Percentiles rank a stretch among this genome's conserved stretches.
Conservation (phyloP, 1,140 invertebrate genomes). For the Sarcophaga peregrina region DNA sequence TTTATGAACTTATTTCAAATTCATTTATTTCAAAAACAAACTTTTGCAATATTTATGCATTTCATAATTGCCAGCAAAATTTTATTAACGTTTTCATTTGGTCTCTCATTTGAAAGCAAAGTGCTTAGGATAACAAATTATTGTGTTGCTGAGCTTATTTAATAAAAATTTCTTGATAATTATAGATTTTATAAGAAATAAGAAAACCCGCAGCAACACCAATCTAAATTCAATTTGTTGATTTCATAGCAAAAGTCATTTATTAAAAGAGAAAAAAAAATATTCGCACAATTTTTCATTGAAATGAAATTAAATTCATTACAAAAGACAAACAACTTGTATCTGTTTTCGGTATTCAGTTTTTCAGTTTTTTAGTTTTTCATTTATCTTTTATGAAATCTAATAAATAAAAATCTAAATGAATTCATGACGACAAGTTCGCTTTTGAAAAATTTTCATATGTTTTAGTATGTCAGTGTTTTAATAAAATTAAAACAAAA, state of each 20-base stretch:
- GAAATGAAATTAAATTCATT: neutral
- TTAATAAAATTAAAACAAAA: neutral
- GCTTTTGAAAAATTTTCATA: neutral
- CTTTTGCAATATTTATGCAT: too few species aligned
- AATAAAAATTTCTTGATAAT: neutral
- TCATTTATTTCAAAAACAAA: too few species aligned
- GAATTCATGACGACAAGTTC: constrained; percentile 14
- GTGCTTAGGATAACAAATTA: too few species aligned
- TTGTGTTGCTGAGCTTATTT: neutral
- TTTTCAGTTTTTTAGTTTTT: neutral
- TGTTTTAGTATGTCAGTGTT: neutral
- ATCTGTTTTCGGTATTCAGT: too few species aligned
- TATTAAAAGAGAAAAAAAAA: neutral
- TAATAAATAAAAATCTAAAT: neutral
- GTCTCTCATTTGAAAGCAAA: too few species aligned
- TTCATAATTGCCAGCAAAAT: too few species aligned
- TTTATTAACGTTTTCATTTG: too few species aligned
- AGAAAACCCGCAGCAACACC: neutral
- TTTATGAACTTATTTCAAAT: too few species aligned
- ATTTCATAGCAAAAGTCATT: neutral
- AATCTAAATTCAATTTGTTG: neutral
- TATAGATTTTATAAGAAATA: too few species aligned
- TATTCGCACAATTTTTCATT: too few species aligned
- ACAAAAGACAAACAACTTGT: neutral
- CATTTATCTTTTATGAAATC: neutral